phyloP scores from a whole-genome alignment of 1,140 invertebrate genomes.

The Procambarus virginalis region DNA sequence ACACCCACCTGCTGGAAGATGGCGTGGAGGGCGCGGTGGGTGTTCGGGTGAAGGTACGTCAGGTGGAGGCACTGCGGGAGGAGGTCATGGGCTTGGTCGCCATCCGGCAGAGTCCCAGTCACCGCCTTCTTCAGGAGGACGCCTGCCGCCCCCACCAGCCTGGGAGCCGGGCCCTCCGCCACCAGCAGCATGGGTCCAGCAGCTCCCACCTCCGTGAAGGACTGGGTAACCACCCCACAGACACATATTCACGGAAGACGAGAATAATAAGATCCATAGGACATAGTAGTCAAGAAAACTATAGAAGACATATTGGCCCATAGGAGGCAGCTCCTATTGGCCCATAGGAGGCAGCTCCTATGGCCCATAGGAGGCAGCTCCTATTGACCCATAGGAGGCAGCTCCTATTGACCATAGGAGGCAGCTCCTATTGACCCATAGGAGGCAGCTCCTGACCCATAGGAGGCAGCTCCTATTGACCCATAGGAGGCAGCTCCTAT shows the following conservation, averaged over 20 bases:
- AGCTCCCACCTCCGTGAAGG: not conserved
- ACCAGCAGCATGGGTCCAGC: conserved; percentile 23
- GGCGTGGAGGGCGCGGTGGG: conserved; percentile 26
- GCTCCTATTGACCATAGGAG: too few relatives aligned
- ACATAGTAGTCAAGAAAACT: too few relatives aligned
- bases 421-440: too few relatives aligned
- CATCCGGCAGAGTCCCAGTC: conserved; percentile 6
- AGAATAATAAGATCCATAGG: too few relatives aligned
- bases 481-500: too few relatives aligned
- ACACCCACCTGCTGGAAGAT: conserved; percentile 15
- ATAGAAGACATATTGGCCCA: too few relatives aligned
- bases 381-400: too few relatives aligned
- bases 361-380: too few relatives aligned
- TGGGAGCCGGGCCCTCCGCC: conserved; percentile 5
- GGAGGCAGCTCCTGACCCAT: too few relatives aligned
- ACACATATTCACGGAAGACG: not conserved
- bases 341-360: too few relatives aligned
- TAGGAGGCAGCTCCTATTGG: too few relatives aligned
- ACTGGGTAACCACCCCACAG: not conserved
- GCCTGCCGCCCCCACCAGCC: conserved; percentile 2
- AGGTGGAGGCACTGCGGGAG: conserved; percentile 41
- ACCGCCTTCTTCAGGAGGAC: conserved; percentile 39
- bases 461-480: too few relatives aligned
- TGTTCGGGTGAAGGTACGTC: conserved; percentile 31
- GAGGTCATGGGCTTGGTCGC: conserved; percentile 27